Conservation (phyloP, 2,888 invertebrate genomes). For the Camponotus fellah region DNA sequence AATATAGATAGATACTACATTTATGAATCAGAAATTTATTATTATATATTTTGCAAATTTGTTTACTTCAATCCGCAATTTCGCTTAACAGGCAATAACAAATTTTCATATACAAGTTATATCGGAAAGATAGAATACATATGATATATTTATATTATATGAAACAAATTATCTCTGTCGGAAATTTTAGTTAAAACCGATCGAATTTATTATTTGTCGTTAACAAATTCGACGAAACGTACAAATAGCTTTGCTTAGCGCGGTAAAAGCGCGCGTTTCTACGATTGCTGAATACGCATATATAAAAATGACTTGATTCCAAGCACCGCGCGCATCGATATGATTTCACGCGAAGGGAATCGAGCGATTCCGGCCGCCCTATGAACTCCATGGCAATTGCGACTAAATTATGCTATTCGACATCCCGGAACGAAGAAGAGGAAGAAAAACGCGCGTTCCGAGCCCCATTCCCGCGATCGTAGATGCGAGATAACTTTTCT, state of each 20-base stretch:
- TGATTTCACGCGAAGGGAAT: slow-evolving; percentile 34
- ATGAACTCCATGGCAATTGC: slow-evolving; percentile 50
- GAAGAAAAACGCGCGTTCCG: slow-evolving; percentile 37
- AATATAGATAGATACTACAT: not conserved
- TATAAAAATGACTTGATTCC: slow-evolving; percentile 33
- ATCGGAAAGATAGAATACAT: not conserved
- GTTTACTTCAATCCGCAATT: not conserved
- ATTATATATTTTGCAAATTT: slow-evolving; percentile 16
- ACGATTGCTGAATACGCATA: slow-evolving; percentile 20
- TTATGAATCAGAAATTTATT: not conserved
- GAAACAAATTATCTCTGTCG: not conserved
- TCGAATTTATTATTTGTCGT: not conserved
- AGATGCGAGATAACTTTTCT: slow-evolving; percentile 66
- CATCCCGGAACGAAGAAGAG: slow-evolving; percentile 41
- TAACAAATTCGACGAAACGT: slow-evolving; percentile 11
- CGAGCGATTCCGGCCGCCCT: slow-evolving; percentile 37
- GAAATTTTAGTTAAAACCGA: not conserved
- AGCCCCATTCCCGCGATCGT: slow-evolving; percentile 48
- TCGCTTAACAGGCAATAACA: not conserved
- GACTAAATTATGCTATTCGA: slow-evolving; percentile 53
- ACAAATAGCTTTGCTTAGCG: slow-evolving; percentile 16
- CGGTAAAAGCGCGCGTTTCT: not conserved
- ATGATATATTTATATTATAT: not conserved
- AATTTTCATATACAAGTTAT: not conserved
- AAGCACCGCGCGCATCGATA: not conserved